Evolutionary conservation across 2,888 invertebrate genomes (phyloP), one percentile per base, ranked within the genome.

Genomic region (Drosophila paucipuncta): DNA sequence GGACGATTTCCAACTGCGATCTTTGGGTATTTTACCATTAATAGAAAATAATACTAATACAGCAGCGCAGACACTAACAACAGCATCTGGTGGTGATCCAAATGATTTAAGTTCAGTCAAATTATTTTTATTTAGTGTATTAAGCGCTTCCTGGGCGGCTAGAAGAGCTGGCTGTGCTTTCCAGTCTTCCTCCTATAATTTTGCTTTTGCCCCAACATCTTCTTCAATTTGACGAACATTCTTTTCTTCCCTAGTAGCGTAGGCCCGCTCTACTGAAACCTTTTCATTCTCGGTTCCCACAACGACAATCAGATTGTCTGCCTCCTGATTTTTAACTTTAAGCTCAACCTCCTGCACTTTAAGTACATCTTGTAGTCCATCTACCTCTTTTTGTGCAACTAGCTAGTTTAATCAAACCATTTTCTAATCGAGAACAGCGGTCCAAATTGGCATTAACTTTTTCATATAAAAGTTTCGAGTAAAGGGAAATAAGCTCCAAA

Each of bases 41-140:
- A 95, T 95, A 0, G 97, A 94, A 85, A 98, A 96, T n/a, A 99
- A 94, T 4, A 98, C 97, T 81, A 98, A 94, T 5, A 98, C 98
- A 10, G 98, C 98, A 2, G 97, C 96, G 11, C 96, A 95, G 0
- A 98, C 98, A 85, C 96, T 97, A 1, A 97, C 96, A 0, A 98
- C 98, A 63, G 97, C 97, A 50, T 96, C 96, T 0, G 98, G 98
- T 6, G 99, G 99, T 6, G 97, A 96, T 1, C 98, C 97, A 92
- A 99, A 98, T 0, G 98, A 98, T 92, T 98, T 98, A 91, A 99
- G 93, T 94, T 99, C 99, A 0, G 98, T 98, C 79, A 99, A 94
- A 92, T 99, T 99, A 91, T 96, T 96, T 94, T 99, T 99, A 91
- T 99, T 98, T 31, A 99, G 93, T 0, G 98, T 98, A 91, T 98